Evolutionary conservation across 2,113 vertebrate genomes (phyloP), one percentile per base, ranked within the genome.

Genomic region (Zosterops lateralis): DNA sequence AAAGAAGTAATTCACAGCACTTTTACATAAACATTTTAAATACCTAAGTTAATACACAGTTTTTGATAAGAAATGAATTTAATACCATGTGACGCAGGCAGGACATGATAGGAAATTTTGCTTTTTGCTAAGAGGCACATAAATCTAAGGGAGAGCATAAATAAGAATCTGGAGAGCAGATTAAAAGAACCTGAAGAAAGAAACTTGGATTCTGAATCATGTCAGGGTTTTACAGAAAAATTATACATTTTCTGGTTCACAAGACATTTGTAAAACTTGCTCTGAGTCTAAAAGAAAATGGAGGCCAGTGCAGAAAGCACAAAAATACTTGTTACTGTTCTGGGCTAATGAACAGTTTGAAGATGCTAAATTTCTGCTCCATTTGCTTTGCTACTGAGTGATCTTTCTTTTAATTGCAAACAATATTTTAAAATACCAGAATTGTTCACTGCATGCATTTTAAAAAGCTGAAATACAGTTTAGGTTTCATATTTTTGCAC

Each of bases 1-100:
- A 85, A 76, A 91, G 92, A 96, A 90, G 70, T 60, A 95, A 96
- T 85, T 96, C 53, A 60, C 86, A 40, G 72, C 87, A 81, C 51
- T 96, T 93, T 87, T 94, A 48, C n/a, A 84, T 64, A 51, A 96
- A 95, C 61, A 92, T 83, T 96, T 92, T 90, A 89, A 97, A 95
- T 92, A 32, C 77, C 44, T 48, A 87, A 93, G 89, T 96, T 94
- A 85, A 77, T 24, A 5, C 51, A 28, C 34, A 40, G 64, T 82
- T 93, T 89, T 68, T 61, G 90, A 95, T 92, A 92, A 97, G 90
- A 70, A 90, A 51, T 76, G 25, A 58, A 81, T 92, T 96, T 91
- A 57, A 77, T 82, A 62, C 81, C 96, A 95, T 92, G 25, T 88
- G 95, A 89, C 38, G 42, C 24, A 78, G 76, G 31, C 25, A 94